Evolutionary conservation across 2,888 invertebrate species (phyloP).

Genomic region (Beris morrisii): DNA sequence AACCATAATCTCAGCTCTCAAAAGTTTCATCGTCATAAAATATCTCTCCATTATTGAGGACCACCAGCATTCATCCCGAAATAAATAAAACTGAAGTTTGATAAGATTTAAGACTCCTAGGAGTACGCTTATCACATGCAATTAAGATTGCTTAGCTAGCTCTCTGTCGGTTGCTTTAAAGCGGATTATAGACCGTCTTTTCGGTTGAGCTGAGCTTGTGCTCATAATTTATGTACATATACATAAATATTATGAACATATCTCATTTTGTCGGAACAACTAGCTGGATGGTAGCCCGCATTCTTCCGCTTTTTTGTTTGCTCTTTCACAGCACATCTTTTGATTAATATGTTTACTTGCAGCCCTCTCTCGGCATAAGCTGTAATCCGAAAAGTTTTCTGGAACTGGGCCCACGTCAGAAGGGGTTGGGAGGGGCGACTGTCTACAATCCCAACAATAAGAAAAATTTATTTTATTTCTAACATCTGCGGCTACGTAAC

Average conservation of each 20-base stretch:
- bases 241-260: constrained; percentile 8
- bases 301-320: constrained; percentile 4
- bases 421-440: too few species aligned
- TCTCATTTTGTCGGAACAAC: constrained; percentile 9
- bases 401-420: too few species aligned
- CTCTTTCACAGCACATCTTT: constrained; percentile 14
- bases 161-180: constrained; percentile 4
- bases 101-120: constrained; percentile 4
- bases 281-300: not conserved
- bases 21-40: constrained; percentile 7
- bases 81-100: not conserved
- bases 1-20: not conserved
- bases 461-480: constrained; percentile 36
- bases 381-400: constrained; percentile 2
- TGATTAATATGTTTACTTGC: constrained; percentile 31
- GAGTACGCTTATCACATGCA: constrained; percentile 1
- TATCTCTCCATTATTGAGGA: constrained; percentile 7
- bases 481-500: constrained; percentile 37
- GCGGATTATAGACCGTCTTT: constrained; percentile 6
- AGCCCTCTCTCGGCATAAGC: constrained; percentile 3
- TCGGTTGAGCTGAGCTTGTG: not conserved
- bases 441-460: not conserved
- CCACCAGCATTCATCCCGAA: not conserved
- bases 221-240: constrained; percentile 15
- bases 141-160: constrained; percentile 14